Conservation (phyloP, 2,113 vertebrate species). For the Rhynchomys soricoides region DNA sequence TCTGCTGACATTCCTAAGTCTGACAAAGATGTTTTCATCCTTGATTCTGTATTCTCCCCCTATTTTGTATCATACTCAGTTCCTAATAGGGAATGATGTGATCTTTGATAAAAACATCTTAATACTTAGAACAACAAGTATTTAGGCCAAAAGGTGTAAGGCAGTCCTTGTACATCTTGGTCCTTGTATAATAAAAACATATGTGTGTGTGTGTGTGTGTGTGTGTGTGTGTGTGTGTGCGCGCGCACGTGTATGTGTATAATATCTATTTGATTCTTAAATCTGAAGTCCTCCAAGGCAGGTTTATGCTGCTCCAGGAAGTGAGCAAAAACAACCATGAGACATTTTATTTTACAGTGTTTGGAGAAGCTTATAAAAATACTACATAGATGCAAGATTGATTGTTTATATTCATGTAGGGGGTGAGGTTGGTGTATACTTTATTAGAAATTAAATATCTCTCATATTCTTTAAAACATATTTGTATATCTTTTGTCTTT, state of each 20-base stretch:
- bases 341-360: conserved; percentile 8
- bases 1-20: background rate
- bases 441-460: background rate
- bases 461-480: background rate
- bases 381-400: background rate
- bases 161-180: background rate
- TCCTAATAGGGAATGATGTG: background rate
- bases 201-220: too few species aligned
- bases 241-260: too few species aligned
- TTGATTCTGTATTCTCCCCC: background rate
- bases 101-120: background rate
- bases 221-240: too few species aligned
- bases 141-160: background rate
- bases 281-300: background rate
- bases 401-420: background rate
- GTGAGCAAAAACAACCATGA: background rate
- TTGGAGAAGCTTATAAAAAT: conserved; percentile 24
- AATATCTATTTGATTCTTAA: background rate
- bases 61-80: background rate
- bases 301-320: background rate
- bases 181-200: background rate
- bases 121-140: background rate
- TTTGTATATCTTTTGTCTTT: background rate
- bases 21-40: background rate
- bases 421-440: background rate